These are phyloP conservation scores for Colinus virginianus DNA, from an alignment of 2,113 vertebrate species.

Conservation along the genomic window DNA sequence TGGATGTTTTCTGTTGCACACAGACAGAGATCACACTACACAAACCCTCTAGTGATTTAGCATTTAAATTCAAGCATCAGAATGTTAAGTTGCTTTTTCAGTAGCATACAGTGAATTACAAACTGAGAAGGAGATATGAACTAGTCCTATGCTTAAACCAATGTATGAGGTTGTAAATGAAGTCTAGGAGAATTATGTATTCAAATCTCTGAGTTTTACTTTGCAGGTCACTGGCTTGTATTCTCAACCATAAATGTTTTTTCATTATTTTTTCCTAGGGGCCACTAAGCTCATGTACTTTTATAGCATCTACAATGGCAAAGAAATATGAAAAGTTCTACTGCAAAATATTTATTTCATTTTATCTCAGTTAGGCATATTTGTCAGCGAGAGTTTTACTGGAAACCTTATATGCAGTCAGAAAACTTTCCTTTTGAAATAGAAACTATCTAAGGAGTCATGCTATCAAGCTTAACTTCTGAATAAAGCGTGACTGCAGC, in stretches of 20 bases:
- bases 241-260: neutral
- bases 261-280: neutral
- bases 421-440: constrained; percentile 38
- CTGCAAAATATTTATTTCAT: neutral
- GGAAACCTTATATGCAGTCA: neutral
- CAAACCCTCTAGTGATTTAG: neutral
- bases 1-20: neutral
- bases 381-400: constrained; percentile 25
- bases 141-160: constrained; percentile 9
- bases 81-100: neutral
- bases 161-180: constrained; percentile 6
- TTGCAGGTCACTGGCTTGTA: neutral
- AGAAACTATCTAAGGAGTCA: neutral
- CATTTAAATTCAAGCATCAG: neutral
- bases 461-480: constrained; percentile 35
- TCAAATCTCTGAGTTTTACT: neutral
- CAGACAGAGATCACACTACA: neutral
- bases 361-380: constrained; percentile 19
- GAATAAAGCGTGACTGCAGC: constrained; percentile 35
- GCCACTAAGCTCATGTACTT: neutral
- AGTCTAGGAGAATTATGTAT: neutral
- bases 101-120: neutral
- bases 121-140: neutral
- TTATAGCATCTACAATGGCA: neutral
- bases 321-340: neutral